Evolutionary conservation across 2,888 invertebrate species (phyloP), one percentile per base, ranked within the genome.

Genomic region (Isotomurus palustris): DNA sequence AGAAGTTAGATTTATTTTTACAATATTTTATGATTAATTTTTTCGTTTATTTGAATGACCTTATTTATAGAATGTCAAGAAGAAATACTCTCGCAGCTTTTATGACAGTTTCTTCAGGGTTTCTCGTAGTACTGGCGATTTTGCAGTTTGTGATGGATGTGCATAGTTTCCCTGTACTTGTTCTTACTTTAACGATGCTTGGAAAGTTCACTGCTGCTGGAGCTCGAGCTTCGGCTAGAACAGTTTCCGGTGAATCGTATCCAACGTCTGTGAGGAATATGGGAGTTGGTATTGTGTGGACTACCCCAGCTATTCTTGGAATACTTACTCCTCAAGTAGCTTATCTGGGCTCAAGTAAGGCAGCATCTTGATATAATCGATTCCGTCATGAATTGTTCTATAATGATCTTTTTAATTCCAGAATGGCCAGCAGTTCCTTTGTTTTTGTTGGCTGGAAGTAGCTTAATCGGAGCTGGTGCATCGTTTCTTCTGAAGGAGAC

Each of bases 271-370:
- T 64, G 14, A 28, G 67, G 19, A 64, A 62, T 1, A 67, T 62
- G 57, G 64, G 67, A 6, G 49, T 60, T 28, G 67, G 62, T 22
- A 58, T 67, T 36, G 52, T 58, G 2, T 59, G 62, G 8, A 49
- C 56, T 24, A 54, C 60, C 2, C 58, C 64, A 12, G 60, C 17
- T 36, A 12, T 67, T 17, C 64, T 58, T 14, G 64, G 60, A 29
- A 64, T 67, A 38, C 28, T 67, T 17, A 58, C 67, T 10, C 67
- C 67, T 10, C 64, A 64, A 53, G 36, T 67, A n/a, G 67, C 62
- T 5, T 64, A 51, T 48, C 52, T 67, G 28, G 67, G 67, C 6
- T 49, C 62, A 2, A 24, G 43, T 43, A 43, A 43, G 43, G 14
- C 32, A n/a, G n/a, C n/a, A n/a, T n/a, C n/a, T n/a, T n/a, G n/a